Evolutionary conservation across 2,113 vertebrate species (phyloP), one percentile per base, ranked within the genome.

Genomic region (Oncorhynchus masou): DNA sequence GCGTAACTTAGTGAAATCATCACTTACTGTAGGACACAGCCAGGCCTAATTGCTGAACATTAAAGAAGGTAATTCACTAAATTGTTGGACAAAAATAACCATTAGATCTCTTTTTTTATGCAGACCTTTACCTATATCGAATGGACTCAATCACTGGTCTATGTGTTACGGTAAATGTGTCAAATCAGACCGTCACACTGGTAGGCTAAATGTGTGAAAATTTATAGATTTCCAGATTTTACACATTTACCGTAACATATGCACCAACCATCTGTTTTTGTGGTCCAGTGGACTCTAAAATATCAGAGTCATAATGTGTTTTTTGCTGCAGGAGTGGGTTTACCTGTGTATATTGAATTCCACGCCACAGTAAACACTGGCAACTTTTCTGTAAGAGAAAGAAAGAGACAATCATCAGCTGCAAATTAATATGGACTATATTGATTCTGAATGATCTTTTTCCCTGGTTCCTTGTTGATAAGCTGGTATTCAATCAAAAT

Each of bases 291-390:
- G 8, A 11, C 39, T 45, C 8, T 45, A 39, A 16, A 65, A 19
- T 19, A 7, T 57, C 15, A 20, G 34, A 39, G 34, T 39, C 34
- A 45, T 11, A 45, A 11, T 45, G 2, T 45, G 11, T 39, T 39
- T 3, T 51, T 51, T 12, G n/a, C 5, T 22, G 7, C 60, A 64
- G n/a, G 6, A 71, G 20, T 34, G 20, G 54, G 1, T 39, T 74
- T 91, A 94, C 92, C 92, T 91, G 88, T 83, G 72, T 74, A 79
- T 81, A 77, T 75, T 16, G 79, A 75, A 34, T 85, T 90, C 73
- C 65, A 60, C 77, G 76, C 78, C 54, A 82, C 78, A 34, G 87
- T 88, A 71, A 88, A 83, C 65, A 83, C 80, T 31, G 78, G 81
- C 34, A 62, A 4, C 71, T 88, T 90, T 81, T 91, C 93, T 94